Base-by-base conservation (phyloP, 2,888 invertebrate species). In the Amphimallon solstitiale region DNA sequence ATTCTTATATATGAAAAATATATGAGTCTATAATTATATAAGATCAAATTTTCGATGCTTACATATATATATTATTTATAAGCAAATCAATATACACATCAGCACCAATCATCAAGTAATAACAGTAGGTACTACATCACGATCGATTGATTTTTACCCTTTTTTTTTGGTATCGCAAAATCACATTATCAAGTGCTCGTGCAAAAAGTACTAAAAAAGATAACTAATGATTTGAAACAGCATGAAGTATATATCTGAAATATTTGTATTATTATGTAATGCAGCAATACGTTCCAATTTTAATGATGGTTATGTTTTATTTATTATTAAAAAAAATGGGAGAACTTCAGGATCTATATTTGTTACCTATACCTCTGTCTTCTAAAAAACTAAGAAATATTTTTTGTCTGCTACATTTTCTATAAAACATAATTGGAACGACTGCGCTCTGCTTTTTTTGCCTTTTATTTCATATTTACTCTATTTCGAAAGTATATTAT, bases 101-200 rank as follows among this genome's bases (percentile, higher is more conserved):
- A 48, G 48, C 23, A 40, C 40, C 40, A 14, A 21, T 21, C 48
- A 29, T 9, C 29, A 5, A 3, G 21, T 48, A 21, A 6, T 21
- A 10, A 10, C 15, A 29, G 23, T 48, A 19, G 17, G n/a, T 48
- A 29, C 1, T 29, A 29, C 48, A 48, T 23, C 21, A 48, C 12
- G 9, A n/a, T 23, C 23, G 3, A 3, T 10, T n/a, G 2, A 5
- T 48, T 48, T 23, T n/a, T n/a, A 1, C 5, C 29, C 5, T 40
- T 40, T 46, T 46, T 46, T 15, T 54, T 54, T 54, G 54, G 54
- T 54, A 34, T 54, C 29, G 38, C 14, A 54, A 54, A 38, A 54
- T 54, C 54, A 54, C 54, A 54, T 48, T 48, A 23, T 48, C 21
- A 38, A 54, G 38, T 38, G 38, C 19, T 19, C 12, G 54, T 54